Base-by-base conservation (phyloP, 2,888 invertebrate species). In the Bursaphelenchus okinawaensis region DNA sequence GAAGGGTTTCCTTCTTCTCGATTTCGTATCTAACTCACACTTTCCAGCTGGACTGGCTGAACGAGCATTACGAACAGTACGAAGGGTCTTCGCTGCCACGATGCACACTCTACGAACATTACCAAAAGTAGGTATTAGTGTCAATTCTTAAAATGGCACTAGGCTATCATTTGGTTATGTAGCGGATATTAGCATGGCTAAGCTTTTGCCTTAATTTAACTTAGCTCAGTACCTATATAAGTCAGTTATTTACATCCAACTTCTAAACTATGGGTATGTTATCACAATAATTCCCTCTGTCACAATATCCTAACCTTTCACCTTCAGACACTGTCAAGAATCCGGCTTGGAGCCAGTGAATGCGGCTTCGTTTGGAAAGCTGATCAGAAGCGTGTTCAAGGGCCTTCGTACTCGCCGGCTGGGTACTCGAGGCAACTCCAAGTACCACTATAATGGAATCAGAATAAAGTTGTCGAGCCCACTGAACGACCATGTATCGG, bases 361-460 rank as follows among this genome's bases (percentile, higher is more conserved):
- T 86, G 95, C 96, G 50, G 98, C 98, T 8, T 95, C 94, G 31
- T 99, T 99, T 87, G 98, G 98, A 69, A 98, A 99, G 86, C 88
- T 98, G 52, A 98, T 98, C 82, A 89, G 98, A 67, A 94, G 95
- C 3, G 96, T 98, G 68, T 98, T 99, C 87, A 87, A 94, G 75
- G 96, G 96, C 20, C 87, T 98, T 78, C 87, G 94, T 71, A 98
- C 98, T 19, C 86, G 93, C 75, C 88, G 98, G 62, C 87, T 98
- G 55, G 98, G 98, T 70, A 98, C 96, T 3, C 88, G 81, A 20
- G 81, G 81, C n/a, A 80, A 81, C 67, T 79, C 79, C 8, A 81
- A 81, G 67, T 98, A 99, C 84, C 98, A 98, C 86, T 98, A 98
- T 85, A 96, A 98, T 86, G 98, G 98, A n/a, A 96, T 98, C 74